Base-by-base conservation (phyloP, 2,113 vertebrate genomes). In the Coregonus clupeaformis region DNA sequence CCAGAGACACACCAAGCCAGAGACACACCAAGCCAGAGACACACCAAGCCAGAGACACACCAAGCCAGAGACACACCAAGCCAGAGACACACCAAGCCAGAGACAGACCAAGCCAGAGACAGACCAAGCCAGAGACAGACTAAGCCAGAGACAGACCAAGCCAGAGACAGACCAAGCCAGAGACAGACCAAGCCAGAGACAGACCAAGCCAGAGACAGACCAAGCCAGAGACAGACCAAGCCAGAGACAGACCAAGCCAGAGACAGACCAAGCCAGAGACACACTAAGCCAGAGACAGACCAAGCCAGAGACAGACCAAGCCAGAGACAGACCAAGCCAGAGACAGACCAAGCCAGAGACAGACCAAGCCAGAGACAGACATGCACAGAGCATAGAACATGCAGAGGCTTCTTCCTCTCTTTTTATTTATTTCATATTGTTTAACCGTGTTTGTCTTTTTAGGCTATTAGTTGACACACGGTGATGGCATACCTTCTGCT, bases 401-500 rank as follows among this genome's bases (percentile, higher is more conserved):
- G 20, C 22, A 42, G 60, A 60, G 57, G 57, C 57, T 57, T 5
- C 25, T 20, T 71, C 25, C 22, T 25, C 22, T 29, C 25, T 64
- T 27, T 62, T n/a, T 22, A 22, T 22, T n/a, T 16, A 24, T 64
- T 11, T 24, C 25, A 65, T 27, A 6, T 60, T 60, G n/a, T 25
- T 65, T 65, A 3, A 1, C 1, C 16, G 36, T 42, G 9, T 42
- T 62, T 62, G 22, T 24, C 7, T 11, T 24, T 2, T 14, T 18
- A 65, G 13, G 25, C 24, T 14, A 27, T 65, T 13, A 29, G 25
- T 27, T 27, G 9, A 65, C 22, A 62, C 11, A 29, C 2, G 13
- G 47, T 27, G 25, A 65, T 5, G 67, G 5, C 67, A 22, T 96
- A 97, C 96, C 96, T 97, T 95, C 95, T 94, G 91, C 76, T 94